These are phyloP conservation scores for Sarcophaga caerulescens DNA, from an alignment of 2,888 invertebrate genomes.

Conservation along the genomic window DNA sequence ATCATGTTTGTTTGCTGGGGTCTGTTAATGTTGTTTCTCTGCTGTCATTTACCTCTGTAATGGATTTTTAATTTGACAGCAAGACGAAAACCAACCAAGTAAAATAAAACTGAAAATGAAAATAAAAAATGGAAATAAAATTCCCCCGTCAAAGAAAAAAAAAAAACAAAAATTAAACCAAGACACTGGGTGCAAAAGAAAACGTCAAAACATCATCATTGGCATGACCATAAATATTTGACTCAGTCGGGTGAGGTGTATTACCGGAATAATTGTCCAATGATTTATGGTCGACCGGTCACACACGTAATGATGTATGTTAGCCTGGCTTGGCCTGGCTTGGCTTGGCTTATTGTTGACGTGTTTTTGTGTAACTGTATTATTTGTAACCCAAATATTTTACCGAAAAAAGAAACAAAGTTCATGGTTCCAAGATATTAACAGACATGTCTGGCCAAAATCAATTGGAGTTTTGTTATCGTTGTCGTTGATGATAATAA, in stretches of 20 bases:
- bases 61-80: conserved; percentile 67
- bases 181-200: conserved; percentile 40
- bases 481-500: no score
- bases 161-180: conserved; percentile 22
- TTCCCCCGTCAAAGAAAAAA: background rate
- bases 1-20: conserved; percentile 13
- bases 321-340: background rate
- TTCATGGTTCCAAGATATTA: conserved; percentile 42
- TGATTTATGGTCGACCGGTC: conserved; percentile 39
- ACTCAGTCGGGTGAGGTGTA: conserved; percentile 9
- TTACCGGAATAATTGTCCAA: conserved; percentile 49
- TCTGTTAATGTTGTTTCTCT: background rate
- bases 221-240: conserved; percentile 50
- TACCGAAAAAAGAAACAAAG: conserved; percentile 11
- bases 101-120: conserved; percentile 2
- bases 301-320: conserved; percentile 43
- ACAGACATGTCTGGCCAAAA: conserved; percentile 20
- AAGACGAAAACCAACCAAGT: conserved; percentile 59
- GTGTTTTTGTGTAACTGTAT: background rate
- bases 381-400: conserved; percentile 38
- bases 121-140: background rate
- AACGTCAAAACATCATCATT: conserved; percentile 24
- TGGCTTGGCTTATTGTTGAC: background rate
- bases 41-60: conserved; percentile 62
- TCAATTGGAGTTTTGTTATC: conserved; percentile 21